These are phyloP conservation scores for Heliothis virescens DNA, from an alignment of 1,140 invertebrate genomes.

Conservation along the genomic window DNA sequence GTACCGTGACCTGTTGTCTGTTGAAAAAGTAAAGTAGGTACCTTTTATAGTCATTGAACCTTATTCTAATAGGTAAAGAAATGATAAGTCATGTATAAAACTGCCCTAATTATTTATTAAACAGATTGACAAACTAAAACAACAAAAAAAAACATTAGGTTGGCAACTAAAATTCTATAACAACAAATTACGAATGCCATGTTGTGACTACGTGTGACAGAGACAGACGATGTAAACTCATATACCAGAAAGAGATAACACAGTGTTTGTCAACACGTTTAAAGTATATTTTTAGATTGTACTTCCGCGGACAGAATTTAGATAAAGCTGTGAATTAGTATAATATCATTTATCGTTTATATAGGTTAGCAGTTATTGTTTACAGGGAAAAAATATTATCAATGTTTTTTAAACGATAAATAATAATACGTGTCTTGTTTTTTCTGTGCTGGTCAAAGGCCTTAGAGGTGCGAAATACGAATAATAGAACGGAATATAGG, in stretches of 20 bases:
- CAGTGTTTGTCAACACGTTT: slow-evolving; percentile 73
- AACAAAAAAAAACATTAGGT: too few species aligned
- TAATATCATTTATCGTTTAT: slow-evolving; percentile 1
- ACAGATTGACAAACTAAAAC: too few species aligned
- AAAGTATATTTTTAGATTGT: slow-evolving; percentile 13
- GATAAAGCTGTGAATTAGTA: slow-evolving; percentile 50
- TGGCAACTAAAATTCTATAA: neutral
- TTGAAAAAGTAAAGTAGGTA: too few species aligned
- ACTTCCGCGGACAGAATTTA: slow-evolving; percentile 22
- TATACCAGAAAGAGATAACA: slow-evolving; percentile 54
- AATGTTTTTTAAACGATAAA: neutral
- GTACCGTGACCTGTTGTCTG: too few species aligned
- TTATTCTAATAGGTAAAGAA: too few species aligned
- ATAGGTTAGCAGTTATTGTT: neutral
- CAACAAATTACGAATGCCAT: neutral
- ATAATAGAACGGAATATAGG: too few species aligned
- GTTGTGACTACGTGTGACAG: neutral
- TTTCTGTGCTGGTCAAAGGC: too few species aligned
- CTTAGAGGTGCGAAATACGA: too few species aligned
- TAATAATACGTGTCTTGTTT: neutral
- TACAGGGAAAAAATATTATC: neutral
- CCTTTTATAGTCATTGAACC: too few species aligned
- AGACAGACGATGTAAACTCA: neutral
- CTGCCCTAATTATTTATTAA: too few species aligned
- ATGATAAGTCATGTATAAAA: too few species aligned